These are phyloP conservation scores for Diadegma fenestrale DNA, from an alignment of 2,888 invertebrate species.

Conservation along the genomic window DNA sequence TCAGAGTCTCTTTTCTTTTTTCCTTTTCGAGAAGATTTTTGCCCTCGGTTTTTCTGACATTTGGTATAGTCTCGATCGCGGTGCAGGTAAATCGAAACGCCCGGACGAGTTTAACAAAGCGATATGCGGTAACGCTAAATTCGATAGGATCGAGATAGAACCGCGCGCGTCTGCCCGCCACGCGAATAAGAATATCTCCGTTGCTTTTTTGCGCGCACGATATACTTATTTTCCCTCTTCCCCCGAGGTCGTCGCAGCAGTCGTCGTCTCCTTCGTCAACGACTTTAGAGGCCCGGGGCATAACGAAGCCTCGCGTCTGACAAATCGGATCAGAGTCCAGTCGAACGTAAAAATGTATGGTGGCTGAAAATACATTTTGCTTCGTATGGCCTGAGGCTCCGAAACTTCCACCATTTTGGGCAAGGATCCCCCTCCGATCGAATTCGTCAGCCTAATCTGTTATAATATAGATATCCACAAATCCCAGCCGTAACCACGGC, in stretches of 20 bases:
- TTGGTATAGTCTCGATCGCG: conserved; percentile 45
- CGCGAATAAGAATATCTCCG: conserved; percentile 8
- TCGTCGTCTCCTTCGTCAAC: conserved; percentile 10
- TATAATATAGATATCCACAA: conserved; percentile 22
- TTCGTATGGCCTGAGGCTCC: conserved; percentile 30
- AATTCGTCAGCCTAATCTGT: conserved; percentile 43
- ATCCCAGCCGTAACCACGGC: not conserved
- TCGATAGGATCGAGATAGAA: conserved; percentile 69
- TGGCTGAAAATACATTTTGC: conserved; percentile 51
- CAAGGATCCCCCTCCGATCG: not conserved
- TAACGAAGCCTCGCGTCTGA: conserved; percentile 69
- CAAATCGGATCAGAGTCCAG: conserved; percentile 72
- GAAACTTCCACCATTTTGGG: conserved; percentile 34
- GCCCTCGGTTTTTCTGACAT: conserved; percentile 16
- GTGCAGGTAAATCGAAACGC: conserved; percentile 54
- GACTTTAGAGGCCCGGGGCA: conserved; percentile 53
- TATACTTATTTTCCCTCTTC: conserved; percentile 10
- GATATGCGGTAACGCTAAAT: conserved; percentile 65
- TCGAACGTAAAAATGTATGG: conserved; percentile 68
- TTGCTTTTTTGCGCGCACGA: conserved; percentile 13
- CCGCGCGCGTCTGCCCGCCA: conserved; percentile 21
- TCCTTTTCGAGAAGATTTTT: conserved; percentile 7
- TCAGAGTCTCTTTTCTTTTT: conserved; percentile 16
- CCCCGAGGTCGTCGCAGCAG: conserved; percentile 9
- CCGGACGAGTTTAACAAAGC: conserved; percentile 63